Percentiles rank a stretch among this genome's conserved stretches.
Conservation (phyloP, 2,113 vertebrate genomes). For the Empidonax alnorum region DNA sequence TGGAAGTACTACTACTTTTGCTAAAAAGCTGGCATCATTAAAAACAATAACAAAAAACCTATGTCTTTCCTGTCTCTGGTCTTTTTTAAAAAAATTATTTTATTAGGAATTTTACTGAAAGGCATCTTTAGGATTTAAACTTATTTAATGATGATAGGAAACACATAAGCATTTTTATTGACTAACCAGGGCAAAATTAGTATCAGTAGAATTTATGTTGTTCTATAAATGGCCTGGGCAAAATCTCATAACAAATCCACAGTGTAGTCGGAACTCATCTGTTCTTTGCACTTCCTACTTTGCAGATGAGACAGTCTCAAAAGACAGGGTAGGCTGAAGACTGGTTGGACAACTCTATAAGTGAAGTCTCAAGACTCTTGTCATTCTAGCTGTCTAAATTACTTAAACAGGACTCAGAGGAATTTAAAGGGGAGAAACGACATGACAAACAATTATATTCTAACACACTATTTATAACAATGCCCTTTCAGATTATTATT, state of each 20-base stretch:
- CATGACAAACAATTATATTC: slow-evolving; percentile 93
- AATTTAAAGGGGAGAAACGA: slow-evolving; percentile 85
- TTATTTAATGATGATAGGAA: not conserved
- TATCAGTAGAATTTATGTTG: slow-evolving; percentile 49
- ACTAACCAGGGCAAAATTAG: slow-evolving; percentile 63
- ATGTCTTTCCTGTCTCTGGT: not conserved
- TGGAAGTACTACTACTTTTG: not conserved
- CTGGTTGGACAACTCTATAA: slow-evolving; percentile 87
- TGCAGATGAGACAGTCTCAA: slow-evolving; percentile 74
- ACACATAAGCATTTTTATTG: slow-evolving; percentile 12
- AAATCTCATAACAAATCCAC: slow-evolving; percentile 73
- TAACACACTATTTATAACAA: slow-evolving; percentile 88
- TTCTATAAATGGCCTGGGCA: slow-evolving; percentile 57
- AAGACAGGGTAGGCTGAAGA: slow-evolving; percentile 77
- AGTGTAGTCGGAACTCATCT: slow-evolving; percentile 72
- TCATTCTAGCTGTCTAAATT: slow-evolving; percentile 89
- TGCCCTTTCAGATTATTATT: slow-evolving; percentile 85
- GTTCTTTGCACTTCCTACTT: slow-evolving; percentile 76
- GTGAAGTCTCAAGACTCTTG: slow-evolving; percentile 87
- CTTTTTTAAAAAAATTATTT: not conserved
- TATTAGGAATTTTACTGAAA: not conserved
- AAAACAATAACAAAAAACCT: not conserved
- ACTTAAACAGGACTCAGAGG: slow-evolving; percentile 85
- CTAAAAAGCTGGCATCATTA: not conserved
- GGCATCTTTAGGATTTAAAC: not conserved